These are phyloP conservation scores for Malurus alboscapulatus DNA, from an alignment of 2,113 vertebrate species.

Conservation along the genomic window DNA sequence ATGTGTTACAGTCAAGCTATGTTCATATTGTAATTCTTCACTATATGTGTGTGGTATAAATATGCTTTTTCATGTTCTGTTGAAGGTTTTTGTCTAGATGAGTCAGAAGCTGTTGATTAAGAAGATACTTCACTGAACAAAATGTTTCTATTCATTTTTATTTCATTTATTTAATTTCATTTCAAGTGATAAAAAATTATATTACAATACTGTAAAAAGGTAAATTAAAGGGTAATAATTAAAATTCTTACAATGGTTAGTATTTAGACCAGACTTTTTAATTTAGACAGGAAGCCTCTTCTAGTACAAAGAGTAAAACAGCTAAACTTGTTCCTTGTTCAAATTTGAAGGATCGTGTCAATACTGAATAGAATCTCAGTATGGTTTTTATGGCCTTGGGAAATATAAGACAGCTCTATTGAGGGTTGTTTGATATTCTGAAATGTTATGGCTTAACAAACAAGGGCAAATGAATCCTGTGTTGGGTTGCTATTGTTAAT, in stretches of 20 bases:
- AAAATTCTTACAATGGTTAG: background rate
- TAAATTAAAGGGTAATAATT: background rate
- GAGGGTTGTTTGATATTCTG: background rate
- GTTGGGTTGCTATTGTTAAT: background rate
- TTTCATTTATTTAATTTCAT: background rate
- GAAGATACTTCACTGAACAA: background rate
- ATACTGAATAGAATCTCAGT: background rate
- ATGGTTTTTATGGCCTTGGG: background rate
- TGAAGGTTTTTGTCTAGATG: background rate
- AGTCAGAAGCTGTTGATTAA: background rate
- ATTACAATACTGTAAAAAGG: background rate
- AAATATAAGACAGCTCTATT: background rate
- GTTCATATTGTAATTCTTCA: background rate
- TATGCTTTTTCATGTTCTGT: background rate
- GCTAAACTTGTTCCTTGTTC: background rate
- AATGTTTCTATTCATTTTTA: background rate
- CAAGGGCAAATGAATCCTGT: background rate
- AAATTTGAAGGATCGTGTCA: background rate
- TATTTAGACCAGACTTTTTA: background rate
- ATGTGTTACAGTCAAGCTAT: background rate
- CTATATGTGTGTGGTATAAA: background rate
- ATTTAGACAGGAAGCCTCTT: background rate
- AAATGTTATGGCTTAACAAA: background rate
- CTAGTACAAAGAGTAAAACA: background rate
- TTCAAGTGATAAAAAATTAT: background rate